Percentiles rank a stretch among this genome's conserved stretches.
Evolutionary conservation across 2,113 vertebrate genomes (phyloP).

Genomic region (Micromys minutus): DNA sequence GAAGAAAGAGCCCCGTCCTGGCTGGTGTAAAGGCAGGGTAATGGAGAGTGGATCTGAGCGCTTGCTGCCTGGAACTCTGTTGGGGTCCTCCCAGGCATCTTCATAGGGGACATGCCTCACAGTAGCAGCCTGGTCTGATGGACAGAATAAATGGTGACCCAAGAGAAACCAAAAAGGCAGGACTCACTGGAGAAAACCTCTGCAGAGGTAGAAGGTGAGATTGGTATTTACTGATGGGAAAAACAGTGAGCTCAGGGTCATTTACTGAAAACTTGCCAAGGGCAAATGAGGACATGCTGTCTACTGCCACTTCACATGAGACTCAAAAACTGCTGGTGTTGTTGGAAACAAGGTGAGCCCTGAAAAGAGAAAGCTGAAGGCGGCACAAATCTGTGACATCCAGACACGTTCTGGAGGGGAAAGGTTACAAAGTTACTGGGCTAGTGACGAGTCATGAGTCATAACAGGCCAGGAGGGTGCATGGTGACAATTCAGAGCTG

Average conservation of each 20-base stretch:
- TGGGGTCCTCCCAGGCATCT: background rate
- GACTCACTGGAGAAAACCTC: background rate
- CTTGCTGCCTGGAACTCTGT: background rate
- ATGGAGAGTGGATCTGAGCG: background rate
- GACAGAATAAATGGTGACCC: background rate
- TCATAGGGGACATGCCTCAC: background rate
- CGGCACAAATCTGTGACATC: background rate
- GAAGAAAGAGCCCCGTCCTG: background rate
- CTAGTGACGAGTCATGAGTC: background rate
- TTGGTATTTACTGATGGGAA: too few species aligned
- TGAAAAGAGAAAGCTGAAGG: conserved; percentile 13
- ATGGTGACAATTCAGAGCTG: background rate
- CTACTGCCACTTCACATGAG: background rate
- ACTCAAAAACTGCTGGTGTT: background rate
- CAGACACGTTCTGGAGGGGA: background rate
- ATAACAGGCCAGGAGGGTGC: background rate
- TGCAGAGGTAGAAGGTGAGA: background rate
- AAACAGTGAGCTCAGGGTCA: too few species aligned
- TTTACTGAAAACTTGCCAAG: background rate
- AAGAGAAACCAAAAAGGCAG: background rate
- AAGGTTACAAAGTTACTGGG: background rate
- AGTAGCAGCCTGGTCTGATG: background rate
- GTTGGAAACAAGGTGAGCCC: background rate
- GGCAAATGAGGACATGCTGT: background rate
- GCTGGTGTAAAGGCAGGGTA: too few species aligned